A percentile compares a stretch with the other conserved stretches of the same genome.
Evolutionary conservation across 2,113 vertebrate species (phyloP).

Genomic region (Abramis brama): DNA sequence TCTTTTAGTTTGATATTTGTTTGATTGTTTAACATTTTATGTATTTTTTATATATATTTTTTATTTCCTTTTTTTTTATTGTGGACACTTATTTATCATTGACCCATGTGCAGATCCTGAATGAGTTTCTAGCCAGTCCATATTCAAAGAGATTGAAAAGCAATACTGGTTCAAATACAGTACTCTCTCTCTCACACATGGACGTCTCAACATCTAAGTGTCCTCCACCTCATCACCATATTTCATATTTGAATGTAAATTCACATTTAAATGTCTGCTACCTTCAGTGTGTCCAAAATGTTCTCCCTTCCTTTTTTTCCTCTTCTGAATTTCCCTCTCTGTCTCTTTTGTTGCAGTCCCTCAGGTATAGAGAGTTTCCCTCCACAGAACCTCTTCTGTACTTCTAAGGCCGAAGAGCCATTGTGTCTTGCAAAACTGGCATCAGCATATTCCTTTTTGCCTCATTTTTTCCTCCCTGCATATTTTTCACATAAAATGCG

Average conservation of each 20-base stretch:
- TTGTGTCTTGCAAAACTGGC: constrained; percentile 47
- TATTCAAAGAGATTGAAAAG: constrained; percentile 37
- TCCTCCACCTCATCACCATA: constrained; percentile 35
- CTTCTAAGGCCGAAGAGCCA: constrained; percentile 31
- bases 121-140: not conserved
- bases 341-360: constrained; percentile 42
- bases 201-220: constrained; percentile 48
- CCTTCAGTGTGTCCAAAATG: constrained; percentile 42
- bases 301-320: constrained; percentile 41
- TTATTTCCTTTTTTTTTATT: not conserved
- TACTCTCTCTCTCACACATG: constrained; percentile 10
- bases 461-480: constrained; percentile 39
- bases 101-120: not conserved
- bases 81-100: not conserved
- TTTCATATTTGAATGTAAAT: constrained; percentile 64
- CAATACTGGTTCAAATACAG: constrained; percentile 35
- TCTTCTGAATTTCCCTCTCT: constrained; percentile 4
- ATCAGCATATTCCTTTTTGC: constrained; percentile 55
- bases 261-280: constrained; percentile 55
- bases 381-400: constrained; percentile 34
- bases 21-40: not conserved
- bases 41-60: not conserved
- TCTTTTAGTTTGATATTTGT: not conserved
- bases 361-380: constrained; percentile 41
- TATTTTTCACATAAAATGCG: constrained; percentile 40